These are phyloP conservation scores for Erannis defoliaria DNA, from an alignment of 2,888 invertebrate species.

Conservation along the genomic window DNA sequence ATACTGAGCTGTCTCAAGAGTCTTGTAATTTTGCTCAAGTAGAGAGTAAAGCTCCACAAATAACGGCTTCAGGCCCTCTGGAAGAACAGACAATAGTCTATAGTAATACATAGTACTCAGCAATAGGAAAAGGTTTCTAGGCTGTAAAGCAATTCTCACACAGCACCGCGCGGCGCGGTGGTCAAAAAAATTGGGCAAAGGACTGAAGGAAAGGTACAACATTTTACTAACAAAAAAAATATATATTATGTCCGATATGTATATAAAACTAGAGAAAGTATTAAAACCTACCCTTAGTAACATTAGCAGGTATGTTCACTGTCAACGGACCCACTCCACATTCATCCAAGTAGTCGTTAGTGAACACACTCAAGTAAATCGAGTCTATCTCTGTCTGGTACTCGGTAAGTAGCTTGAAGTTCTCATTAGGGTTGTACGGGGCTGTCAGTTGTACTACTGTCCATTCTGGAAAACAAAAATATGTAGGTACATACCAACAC, in stretches of 20 bases:
- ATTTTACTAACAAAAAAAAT: no score
- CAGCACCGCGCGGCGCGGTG: no score
- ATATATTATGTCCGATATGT: no score
- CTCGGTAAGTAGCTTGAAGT: conserved; percentile 65
- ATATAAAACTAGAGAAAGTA: no score
- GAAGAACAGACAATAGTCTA: conserved; percentile 39
- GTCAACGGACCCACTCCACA: conserved; percentile 64
- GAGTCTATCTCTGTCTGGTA: conserved; percentile 71
- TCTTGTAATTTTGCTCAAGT: conserved; percentile 77
- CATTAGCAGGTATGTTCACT: conserved; percentile 72
- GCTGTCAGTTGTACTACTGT: conserved; percentile 87
- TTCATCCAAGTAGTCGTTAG: conserved; percentile 68
- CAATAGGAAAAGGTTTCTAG: not conserved
- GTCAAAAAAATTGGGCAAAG: no score
- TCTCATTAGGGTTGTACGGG: conserved; percentile 79
- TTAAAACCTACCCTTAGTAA: conserved; percentile 65
- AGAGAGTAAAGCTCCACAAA: conserved; percentile 77
- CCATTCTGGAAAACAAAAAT: conserved; percentile 84
- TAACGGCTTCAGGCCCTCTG: conserved; percentile 77
- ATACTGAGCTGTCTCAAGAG: conserved; percentile 77
- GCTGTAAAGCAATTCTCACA: no score
- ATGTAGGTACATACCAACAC: not conserved
- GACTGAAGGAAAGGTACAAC: no score
- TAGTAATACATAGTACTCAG: not conserved
- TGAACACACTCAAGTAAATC: conserved; percentile 69